Conservation (phyloP, 2,888 invertebrate species). For the Sisyra terminalis region DNA sequence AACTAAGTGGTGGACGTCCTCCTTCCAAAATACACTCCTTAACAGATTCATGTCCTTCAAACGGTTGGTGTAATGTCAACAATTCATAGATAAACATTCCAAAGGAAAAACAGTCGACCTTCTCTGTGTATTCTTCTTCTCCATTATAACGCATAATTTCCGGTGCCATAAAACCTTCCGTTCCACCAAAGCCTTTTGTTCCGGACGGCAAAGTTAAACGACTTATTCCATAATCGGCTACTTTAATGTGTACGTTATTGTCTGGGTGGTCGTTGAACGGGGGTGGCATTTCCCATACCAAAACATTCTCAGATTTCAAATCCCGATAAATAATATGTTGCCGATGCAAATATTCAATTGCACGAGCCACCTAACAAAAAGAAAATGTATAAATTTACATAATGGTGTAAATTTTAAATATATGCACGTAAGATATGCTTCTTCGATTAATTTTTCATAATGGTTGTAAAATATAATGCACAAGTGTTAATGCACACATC, state of each 20-base stretch:
- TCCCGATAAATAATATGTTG: conserved; percentile 86
- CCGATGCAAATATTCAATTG: conserved; percentile 88
- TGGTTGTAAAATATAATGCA: too few relatives aligned
- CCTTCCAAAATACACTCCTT: conserved; percentile 95
- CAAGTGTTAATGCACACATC: too few relatives aligned
- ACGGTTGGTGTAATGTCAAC: conserved; percentile 81
- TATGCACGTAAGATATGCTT: too few relatives aligned
- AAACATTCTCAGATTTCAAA: conserved; percentile 89
- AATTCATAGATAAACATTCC: conserved; percentile 98
- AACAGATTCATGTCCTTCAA: conserved; percentile 91
- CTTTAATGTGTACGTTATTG: conserved; percentile 67
- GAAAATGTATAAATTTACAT: too few relatives aligned
- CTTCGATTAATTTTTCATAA: too few relatives aligned
- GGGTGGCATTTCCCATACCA: conserved; percentile 92
- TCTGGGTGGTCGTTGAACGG: conserved; percentile 54
- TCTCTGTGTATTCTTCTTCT: conserved; percentile 96
- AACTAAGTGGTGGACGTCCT: conserved; percentile 74
- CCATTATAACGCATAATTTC: conserved; percentile 98
- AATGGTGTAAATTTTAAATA: too few relatives aligned
- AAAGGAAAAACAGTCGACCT: conserved; percentile 97
- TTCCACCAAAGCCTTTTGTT: conserved; percentile 95
- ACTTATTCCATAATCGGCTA: conserved; percentile 95
- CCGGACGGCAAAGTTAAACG: conserved; percentile 76
- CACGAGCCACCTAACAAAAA: conserved; percentile 63
- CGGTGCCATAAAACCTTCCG: conserved; percentile 98